A percentile compares a stretch with the other conserved stretches of the same genome.
phyloP scores from a whole-genome alignment of 2,797 vertebrate genomes.

The Manis pentadactyla region DNA sequence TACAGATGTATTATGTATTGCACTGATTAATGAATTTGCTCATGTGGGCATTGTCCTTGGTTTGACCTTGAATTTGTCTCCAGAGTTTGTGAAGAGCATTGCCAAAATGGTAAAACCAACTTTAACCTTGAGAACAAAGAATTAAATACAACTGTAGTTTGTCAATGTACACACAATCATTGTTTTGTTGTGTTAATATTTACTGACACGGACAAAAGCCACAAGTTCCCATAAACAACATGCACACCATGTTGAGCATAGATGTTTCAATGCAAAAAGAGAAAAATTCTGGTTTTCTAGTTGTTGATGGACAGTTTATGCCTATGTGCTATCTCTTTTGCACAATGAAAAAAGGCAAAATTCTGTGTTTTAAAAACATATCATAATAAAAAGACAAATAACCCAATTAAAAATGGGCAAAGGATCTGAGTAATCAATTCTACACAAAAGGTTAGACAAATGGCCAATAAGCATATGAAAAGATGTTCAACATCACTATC shows the following conservation, averaged over 20 bases:
- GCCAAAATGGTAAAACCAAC: neutral
- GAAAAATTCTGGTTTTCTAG: conserved; percentile 26
- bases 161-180: neutral
- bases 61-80: conserved; percentile 63
- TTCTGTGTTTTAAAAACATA: neutral
- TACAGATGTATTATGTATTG: neutral
- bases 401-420: neutral
- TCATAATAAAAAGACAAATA: neutral
- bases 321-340: neutral
- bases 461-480: neutral
- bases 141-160: conserved; percentile 16
- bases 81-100: conserved; percentile 8
- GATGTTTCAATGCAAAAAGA: neutral
- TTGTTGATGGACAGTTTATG: neutral
- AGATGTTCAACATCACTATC: neutral
- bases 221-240: neutral
- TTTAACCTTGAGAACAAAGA: conserved; percentile 63
- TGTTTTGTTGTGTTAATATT: conserved; percentile 60
- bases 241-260: neutral
- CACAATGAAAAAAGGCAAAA: neutral
- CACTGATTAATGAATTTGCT: neutral
- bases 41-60: neutral
- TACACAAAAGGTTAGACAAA: neutral
- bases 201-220: conserved; percentile 45
- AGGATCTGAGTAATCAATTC: neutral